These are phyloP conservation scores for Pelobates cultripes DNA, from an alignment of 2,797 vertebrate genomes.

Conservation along the genomic window DNA sequence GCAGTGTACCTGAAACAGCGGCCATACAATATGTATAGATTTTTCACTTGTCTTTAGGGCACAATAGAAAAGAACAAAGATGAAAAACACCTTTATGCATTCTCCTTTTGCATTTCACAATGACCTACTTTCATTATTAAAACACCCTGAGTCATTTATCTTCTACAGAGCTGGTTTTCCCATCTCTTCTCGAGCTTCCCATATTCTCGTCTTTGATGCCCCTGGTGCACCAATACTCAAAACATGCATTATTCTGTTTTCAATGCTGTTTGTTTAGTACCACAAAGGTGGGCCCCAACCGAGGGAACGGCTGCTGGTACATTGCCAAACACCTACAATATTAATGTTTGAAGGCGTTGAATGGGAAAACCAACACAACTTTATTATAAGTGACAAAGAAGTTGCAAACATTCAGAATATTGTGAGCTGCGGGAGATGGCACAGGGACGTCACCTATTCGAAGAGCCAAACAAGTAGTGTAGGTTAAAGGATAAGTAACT, in stretches of 20 bases:
- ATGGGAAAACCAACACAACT: background rate
- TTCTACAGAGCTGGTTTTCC: background rate
- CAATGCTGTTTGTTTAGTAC: background rate
- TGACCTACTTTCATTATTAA: conserved; percentile 22
- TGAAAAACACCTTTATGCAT: conserved; percentile 10
- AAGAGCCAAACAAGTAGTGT: too few relatives aligned
- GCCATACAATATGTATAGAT: too few relatives aligned
- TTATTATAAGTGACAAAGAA: too few relatives aligned
- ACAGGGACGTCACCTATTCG: too few relatives aligned
- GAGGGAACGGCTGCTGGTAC: background rate
- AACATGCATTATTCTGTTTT: conserved; percentile 18
- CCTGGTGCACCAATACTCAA: conserved; percentile 9
- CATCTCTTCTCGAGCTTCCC: background rate
- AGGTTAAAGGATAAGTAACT: too few relatives aligned
- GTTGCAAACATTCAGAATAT: too few relatives aligned
- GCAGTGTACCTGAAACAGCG: too few relatives aligned
- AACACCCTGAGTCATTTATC: background rate
- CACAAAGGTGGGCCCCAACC: background rate
- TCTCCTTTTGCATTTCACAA: conserved; percentile 5
- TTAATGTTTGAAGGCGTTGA: background rate
- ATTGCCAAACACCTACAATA: background rate
- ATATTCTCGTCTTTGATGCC: conserved; percentile 1
- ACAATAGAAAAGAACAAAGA: background rate
- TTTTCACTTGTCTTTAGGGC: too few relatives aligned
- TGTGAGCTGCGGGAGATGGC: too few relatives aligned